phyloP scores from a whole-genome alignment of 2,113 vertebrate species.

The Castor canadensis region DNA sequence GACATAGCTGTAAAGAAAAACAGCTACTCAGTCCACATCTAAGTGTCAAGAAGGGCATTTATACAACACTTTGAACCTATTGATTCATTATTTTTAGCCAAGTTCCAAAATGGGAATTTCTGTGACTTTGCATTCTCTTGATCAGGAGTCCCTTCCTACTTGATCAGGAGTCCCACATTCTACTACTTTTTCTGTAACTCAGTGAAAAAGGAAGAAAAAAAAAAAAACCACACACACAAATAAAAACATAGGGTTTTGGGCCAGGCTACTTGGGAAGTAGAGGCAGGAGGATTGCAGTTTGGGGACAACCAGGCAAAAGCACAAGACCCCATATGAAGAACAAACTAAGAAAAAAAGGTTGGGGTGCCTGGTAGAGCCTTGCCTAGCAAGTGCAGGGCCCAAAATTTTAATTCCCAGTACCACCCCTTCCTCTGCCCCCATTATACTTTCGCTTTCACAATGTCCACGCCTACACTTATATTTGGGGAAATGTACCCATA shows the following conservation, averaged over 20 bases:
- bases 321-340: too few relatives aligned
- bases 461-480: background rate
- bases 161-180: too few relatives aligned
- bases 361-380: too few relatives aligned
- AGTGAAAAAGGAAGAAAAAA: background rate
- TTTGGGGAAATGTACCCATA: background rate
- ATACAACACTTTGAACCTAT: background rate
- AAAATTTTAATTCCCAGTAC: too few relatives aligned
- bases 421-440: too few relatives aligned
- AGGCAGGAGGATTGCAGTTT: too few relatives aligned
- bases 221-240: background rate
- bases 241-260: too few relatives aligned
- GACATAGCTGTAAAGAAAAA: background rate
- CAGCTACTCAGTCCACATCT: background rate
- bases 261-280: too few relatives aligned
- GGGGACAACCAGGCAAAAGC: too few relatives aligned
- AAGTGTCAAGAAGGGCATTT: background rate
- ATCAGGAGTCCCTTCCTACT: background rate
- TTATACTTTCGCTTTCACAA: background rate
- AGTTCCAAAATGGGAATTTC: background rate
- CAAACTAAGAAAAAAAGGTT: too few relatives aligned
- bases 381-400: too few relatives aligned
- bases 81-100: background rate
- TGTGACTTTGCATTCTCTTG: background rate
- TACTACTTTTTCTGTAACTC: background rate